Conservation (phyloP, 2,888 invertebrate genomes). For the Kuschelorhynchus macadamiae region DNA sequence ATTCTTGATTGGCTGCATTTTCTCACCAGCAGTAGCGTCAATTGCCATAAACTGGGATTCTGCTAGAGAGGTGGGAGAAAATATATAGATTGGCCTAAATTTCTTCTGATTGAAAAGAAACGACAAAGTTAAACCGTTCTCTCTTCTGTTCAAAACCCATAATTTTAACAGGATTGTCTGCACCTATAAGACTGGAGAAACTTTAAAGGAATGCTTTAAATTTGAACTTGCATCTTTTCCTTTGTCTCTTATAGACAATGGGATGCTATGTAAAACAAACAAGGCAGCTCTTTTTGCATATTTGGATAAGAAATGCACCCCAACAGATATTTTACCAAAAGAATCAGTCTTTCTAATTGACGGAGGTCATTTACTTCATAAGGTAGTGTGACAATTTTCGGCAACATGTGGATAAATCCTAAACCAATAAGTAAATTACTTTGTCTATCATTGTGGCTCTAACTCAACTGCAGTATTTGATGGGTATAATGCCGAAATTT, state of each 20-base stretch:
- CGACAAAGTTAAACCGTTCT: too few relatives aligned
- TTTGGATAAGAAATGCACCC: background rate
- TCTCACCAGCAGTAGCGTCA: background rate
- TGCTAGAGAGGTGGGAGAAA: background rate
- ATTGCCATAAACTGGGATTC: background rate
- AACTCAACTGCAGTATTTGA: background rate
- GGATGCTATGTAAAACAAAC: background rate
- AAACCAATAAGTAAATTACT: background rate
- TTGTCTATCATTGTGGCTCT: background rate
- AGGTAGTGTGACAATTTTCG: background rate
- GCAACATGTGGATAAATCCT: background rate
- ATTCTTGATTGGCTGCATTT: background rate
- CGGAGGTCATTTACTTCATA: too few relatives aligned
- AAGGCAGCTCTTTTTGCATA: background rate
- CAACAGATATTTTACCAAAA: background rate
- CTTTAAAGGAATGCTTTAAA: background rate
- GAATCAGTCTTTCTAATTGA: background rate
- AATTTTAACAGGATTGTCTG: conserved; percentile 6
- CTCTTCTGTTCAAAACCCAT: background rate
- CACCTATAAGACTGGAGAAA: conserved; percentile 5
- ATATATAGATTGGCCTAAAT: background rate
- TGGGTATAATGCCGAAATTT: background rate
- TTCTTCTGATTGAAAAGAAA: background rate
- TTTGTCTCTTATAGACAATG: conserved; percentile 1
- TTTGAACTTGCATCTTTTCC: background rate